Base-by-base conservation (phyloP, 1,140 invertebrate genomes). In the Telenomus remus region DNA sequence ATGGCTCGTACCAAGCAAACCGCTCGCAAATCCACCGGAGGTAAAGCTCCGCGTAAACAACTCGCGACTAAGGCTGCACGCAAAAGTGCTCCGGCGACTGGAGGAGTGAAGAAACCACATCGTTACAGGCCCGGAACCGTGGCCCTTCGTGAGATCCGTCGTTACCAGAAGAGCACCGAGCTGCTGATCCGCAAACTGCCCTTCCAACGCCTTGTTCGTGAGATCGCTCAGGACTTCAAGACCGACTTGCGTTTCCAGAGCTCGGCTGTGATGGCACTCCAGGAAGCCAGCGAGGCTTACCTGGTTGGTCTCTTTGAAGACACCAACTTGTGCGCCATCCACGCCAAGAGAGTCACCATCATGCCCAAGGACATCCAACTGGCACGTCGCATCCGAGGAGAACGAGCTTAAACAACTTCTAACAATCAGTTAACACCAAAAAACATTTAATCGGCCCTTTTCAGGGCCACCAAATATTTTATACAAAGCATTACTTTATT, bases 331-430 rank as follows among this genome's bases (percentile, higher is more conserved):
- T 96, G 95, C 89, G 95, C 95, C 70, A 97, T 97, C 84, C 95
- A 97, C 83, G 95, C 95, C 72, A 97, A 97, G 87, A 92, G 95
- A 82, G 95, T 97, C 27, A 97, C 96, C 75, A 97, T 97, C 85
- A 97, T 97, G 96, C 95, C 96, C 56, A 97, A 97, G 89, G 96
- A 97, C 84, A 97, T 98, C 81, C 96, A 97, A 86, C 88, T 96
- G 72, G 95, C 95, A 46, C 90, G 95, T 85, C 92, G 95, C 89
- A 95, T 95, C 85, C 92, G 93, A 81, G 93, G 94, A 44, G 94
- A 95, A 89, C 7, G 43, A 44, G 43, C 53, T 39, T 55, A 55
- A 55, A 4, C n/a, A 11, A 39, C n/a, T 9, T 11, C n/a, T 39
- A 4, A 9, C 37, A n/a, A n/a, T n/a, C n/a, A n/a, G n/a, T n/a